A percentile compares a stretch with the other conserved stretches of the same genome.
phyloP scores from a whole-genome alignment of 2,113 vertebrate genomes.

The Puma concolor region DNA sequence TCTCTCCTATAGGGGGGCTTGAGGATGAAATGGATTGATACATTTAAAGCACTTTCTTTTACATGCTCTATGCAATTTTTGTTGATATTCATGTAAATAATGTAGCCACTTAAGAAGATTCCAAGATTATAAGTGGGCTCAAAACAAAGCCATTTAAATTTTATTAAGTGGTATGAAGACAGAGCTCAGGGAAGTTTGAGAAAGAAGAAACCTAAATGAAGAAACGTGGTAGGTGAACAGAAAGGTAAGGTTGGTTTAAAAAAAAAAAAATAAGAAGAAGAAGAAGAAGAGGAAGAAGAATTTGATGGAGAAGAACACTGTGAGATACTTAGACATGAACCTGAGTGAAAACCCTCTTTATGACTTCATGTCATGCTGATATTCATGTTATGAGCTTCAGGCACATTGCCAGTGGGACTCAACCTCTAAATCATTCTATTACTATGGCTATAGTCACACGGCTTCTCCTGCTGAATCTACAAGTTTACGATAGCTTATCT shows the following conservation, averaged over 20 bases:
- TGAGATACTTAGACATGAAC: neutral
- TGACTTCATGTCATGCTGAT: neutral
- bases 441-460: neutral
- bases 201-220: neutral
- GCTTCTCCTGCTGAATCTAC: constrained; percentile 33
- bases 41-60: neutral
- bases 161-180: neutral
- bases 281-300: neutral
- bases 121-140: neutral
- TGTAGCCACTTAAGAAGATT: neutral
- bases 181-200: accelerated
- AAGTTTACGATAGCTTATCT: constrained; percentile 53
- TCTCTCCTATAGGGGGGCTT: neutral
- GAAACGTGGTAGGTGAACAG: neutral
- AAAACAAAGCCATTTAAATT: neutral
- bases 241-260: neutral
- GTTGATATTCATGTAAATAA: neutral
- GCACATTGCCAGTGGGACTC: neutral
- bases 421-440: constrained; percentile 55
- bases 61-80: neutral
- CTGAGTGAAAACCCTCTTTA: neutral
- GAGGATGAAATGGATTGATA: neutral
- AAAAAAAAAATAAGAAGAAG: neutral
- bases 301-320: neutral
- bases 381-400: neutral